phyloP scores from a whole-genome alignment of 2,797 vertebrate genomes.

The Enteromius thamalakanensis region DNA sequence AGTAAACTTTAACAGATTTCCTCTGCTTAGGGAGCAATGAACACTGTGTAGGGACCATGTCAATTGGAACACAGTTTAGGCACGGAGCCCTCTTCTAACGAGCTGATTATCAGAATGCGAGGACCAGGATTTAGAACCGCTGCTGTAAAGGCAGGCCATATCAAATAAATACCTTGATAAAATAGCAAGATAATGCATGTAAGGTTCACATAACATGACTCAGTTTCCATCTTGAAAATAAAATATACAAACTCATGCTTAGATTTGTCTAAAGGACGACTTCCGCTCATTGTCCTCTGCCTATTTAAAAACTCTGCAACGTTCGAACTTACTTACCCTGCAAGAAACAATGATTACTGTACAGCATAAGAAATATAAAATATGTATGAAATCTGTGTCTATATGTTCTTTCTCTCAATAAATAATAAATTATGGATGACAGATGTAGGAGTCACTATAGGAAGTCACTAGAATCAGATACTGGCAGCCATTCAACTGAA shows the following conservation, averaged over 20 bases:
- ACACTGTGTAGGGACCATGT: too few species aligned
- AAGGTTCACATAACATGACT: neutral
- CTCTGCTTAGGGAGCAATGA: too few species aligned
- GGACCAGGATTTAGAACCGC: too few species aligned
- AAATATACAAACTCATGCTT: neutral
- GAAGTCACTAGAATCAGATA: neutral
- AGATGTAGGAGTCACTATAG: too few species aligned
- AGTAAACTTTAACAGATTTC: too few species aligned
- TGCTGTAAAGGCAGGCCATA: neutral
- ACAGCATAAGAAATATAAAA: neutral
- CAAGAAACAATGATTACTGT: neutral
- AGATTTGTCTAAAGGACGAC: neutral
- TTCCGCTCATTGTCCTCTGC: slow-evolving; percentile 14
- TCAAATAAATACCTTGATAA: neutral
- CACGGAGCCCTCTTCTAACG: too few species aligned
- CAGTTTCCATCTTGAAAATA: neutral
- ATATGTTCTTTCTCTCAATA: neutral
- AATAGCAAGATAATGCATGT: neutral
- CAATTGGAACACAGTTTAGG: too few species aligned
- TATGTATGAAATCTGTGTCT: neutral
- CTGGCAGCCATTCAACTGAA: neutral
- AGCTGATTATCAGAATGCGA: too few species aligned
- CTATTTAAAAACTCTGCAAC: neutral
- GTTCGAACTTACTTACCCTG: neutral
- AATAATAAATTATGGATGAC: slow-evolving; percentile 3